Evolutionary conservation across 2,113 vertebrate species (phyloP).

Genomic region (Misgurnus anguillicaudatus): DNA sequence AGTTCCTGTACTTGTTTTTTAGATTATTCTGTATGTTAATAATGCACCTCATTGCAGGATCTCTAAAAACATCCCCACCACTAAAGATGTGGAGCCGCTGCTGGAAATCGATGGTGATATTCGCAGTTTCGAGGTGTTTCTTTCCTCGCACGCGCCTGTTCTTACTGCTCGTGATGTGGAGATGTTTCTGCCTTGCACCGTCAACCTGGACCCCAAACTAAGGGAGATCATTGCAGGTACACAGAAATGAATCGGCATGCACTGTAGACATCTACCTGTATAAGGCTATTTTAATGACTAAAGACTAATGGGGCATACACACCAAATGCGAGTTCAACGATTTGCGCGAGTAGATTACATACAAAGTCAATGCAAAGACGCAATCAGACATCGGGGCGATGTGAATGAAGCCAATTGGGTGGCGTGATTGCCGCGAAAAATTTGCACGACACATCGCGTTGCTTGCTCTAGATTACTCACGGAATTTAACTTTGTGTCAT

Average conservation of each 20-base stretch:
- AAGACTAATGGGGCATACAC: too few relatives aligned
- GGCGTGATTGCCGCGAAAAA: too few relatives aligned
- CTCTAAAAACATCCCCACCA: slow-evolving; percentile 96
- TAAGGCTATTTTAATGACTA: too few relatives aligned
- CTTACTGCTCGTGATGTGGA: slow-evolving; percentile 91
- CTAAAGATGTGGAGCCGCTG: slow-evolving; percentile 95
- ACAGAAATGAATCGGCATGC: not conserved
- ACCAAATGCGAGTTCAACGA: too few relatives aligned
- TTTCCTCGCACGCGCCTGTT: slow-evolving; percentile 92
- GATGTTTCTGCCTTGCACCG: slow-evolving; percentile 94
- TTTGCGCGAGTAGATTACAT: too few relatives aligned
- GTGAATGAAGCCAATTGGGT: too few relatives aligned
- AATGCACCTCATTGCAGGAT: slow-evolving; percentile 74
- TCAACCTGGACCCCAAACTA: slow-evolving; percentile 96
- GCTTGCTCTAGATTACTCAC: too few relatives aligned
- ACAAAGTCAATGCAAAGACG: too few relatives aligned
- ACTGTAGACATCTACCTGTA: not conserved
- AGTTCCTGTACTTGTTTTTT: not conserved
- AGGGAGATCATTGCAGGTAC: slow-evolving; percentile 96
- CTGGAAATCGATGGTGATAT: slow-evolving; percentile 96
- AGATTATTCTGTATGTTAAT: slow-evolving; percentile 8
- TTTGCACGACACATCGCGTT: too few relatives aligned
- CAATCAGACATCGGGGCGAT: too few relatives aligned
- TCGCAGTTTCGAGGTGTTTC: slow-evolving; percentile 95
- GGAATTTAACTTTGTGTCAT: too few relatives aligned